Base-by-base conservation (phyloP, 2,888 invertebrate genomes). In the Tenthredo mesomela region DNA sequence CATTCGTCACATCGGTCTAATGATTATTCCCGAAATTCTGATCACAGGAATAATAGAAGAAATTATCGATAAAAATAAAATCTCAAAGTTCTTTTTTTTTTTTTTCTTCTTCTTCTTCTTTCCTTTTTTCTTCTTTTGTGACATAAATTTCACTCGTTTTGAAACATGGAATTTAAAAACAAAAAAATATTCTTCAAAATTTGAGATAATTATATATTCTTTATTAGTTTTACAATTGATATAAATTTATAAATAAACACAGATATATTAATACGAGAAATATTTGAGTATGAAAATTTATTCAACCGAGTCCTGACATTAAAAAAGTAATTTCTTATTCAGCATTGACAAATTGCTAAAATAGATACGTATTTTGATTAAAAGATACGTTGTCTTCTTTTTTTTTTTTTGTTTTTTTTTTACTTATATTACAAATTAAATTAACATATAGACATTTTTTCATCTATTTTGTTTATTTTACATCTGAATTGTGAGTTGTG, bases 61-160 rank as follows among this genome's bases (percentile, higher is more conserved):
- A 88, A 88, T 84, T 88, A 90, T 86, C 88, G 84, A 67, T 89
- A 87, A 88, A 84, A 84, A 40, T 9, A n/a, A 58, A n/a, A 21
- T 21, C 25, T 10, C n/a, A 29, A 21, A 7, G 54, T 54, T 54
- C n/a, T 54, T 54, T n/a, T 54, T 40, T 25, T 1, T 50, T 29
- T 29, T 2, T 29, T 29, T 29, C 29, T 2, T 29, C 2, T 29
- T 29, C n/a, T n/a, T n/a, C n/a, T n/a, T 29, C 29, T 29, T 29
- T 29, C 29, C 29, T 29, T 29, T 29, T 29, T 29, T 29, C 29
- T 29, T 29, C 29, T 29, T 29, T 25, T 25, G 18, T 33, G 67
- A 25, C 18, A 15, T 67, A 33, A 67, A 18, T 67, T 67, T 29
- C 18, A 5, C 3, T 25, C 10, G 18, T 67, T 67, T 67, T 1